phyloP scores from a whole-genome alignment of 2,113 vertebrate species.

The Phylloscopus trochiloides region DNA sequence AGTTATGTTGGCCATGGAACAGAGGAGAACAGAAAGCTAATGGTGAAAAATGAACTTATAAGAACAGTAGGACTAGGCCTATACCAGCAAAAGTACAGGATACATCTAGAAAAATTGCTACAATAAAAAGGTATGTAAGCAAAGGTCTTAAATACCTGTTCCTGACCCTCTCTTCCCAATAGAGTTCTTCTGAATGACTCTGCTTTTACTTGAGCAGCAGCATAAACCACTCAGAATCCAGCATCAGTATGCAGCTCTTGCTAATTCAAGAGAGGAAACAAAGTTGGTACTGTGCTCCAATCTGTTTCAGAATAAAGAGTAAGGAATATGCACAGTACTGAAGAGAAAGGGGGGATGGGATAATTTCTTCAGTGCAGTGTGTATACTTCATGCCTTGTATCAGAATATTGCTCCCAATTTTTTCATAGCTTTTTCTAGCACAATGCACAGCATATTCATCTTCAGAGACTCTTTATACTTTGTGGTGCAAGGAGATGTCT shows the following conservation, averaged over 20 bases:
- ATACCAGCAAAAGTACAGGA: neutral
- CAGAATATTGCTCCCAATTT: neutral
- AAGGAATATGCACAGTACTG: neutral
- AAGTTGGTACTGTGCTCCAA: neutral
- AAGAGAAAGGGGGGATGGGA: neutral
- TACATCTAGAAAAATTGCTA: neutral
- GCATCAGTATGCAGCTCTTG: neutral
- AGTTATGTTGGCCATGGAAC: neutral
- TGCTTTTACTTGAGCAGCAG: neutral
- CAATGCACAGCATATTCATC: neutral
- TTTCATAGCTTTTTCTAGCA: neutral
- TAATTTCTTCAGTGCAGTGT: neutral
- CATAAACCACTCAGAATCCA: neutral
- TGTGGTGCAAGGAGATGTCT: neutral
- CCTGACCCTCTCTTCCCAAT: neutral
- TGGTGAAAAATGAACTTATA: neutral
- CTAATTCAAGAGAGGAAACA: neutral
- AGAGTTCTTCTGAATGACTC: neutral
- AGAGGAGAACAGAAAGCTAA: neutral
- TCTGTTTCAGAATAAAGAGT: neutral
- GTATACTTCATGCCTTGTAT: neutral
- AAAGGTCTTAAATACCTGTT: neutral
- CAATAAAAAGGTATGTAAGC: neutral
- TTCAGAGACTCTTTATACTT: neutral
- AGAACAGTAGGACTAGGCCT: neutral